Base-by-base conservation (phyloP, 1,140 invertebrate genomes). In the Heliconius hewitsoni region DNA sequence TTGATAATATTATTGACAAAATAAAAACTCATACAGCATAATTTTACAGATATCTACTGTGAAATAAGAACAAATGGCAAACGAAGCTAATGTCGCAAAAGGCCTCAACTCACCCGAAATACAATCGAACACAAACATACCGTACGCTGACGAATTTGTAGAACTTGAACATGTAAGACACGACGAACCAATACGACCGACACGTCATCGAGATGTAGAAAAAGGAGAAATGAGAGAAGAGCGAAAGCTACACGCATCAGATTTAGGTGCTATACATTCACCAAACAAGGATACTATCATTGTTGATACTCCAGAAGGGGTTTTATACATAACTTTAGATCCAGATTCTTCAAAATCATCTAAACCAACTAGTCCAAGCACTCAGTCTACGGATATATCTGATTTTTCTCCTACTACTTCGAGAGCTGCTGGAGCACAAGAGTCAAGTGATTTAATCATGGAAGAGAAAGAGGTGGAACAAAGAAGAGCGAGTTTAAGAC, bases 301-400 rank as follows among this genome's bases (percentile, higher is more conserved):
- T n/a, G 91, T 94, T 5, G 88, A 93, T 73, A 94, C 93, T 11
- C 91, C 93, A 70, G 93, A 94, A 89, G 93, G 93, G 39, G 93
- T 91, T 13, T 80, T 94, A 2, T 94, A 94, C 42, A 92, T 94
- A 50, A 94, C 93, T 52, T 82, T 94, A 83, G 93, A 93, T 74
- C 91, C 90, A 50, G 90, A 93, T 72, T 89, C 88, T 18, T 82
- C 81, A 50, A 90, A 80, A 80, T 87, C 85, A 3, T 88, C 85
- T 3, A 90, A 87, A 37, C 83, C 86, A 34, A 89, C 82, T 9
- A 92, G 89, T 80, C 91, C 80, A 52, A 84, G 82, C 78, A 92
- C 91, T 8, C 81, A 91, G 70, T 92, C 91, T 6, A 93, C 91
- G 18, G 87, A 91, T 78, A 30, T 91, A 16, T 86, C 87, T 46